Base-by-base conservation (phyloP, 2,888 invertebrate species). In the Cybosia mesomella region DNA sequence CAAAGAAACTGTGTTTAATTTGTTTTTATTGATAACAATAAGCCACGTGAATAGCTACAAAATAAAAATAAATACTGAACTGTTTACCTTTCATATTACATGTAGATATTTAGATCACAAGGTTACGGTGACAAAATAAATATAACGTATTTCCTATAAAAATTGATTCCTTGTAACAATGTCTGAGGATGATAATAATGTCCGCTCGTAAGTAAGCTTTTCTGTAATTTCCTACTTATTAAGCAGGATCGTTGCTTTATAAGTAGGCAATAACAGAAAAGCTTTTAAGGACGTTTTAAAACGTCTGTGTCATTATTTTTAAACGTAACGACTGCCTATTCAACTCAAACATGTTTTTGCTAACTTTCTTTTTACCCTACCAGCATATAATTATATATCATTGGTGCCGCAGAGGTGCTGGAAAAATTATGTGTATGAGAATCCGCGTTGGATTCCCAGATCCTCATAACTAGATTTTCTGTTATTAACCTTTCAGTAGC, bases 191-290 rank as follows among this genome's bases (percentile, higher is more conserved):
- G 34, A 28, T 10, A 58, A 61, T 54, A 61, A 54, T 58, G 49
- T 43, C 49, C 32, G 34, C 59, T 58, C 21, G 28, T 36, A 54
- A 67, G 57, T 43, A 55, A 58, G 15, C 34, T 67, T n/a, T n/a
- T n/a, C n/a, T n/a, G n/a, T n/a, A n/a, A n/a, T n/a, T n/a, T n/a
- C n/a, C n/a, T n/a, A n/a, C n/a, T n/a, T n/a, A n/a, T 32, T 7
- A 43, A 43, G 18, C 18, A 65, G 21, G 58, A 53, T 34, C 54
- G 43, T 21, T 60, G 4, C 39, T 24, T 21, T 61, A 49, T 59
- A 67, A 62, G 58, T 36, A 57, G 62, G 28, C 59, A 54, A 66
- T 61, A 66, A 72, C 63, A 53, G 10, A 28, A 74, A 73, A 69
- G 62, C 69, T 76, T 67, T 68, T 63, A 66, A 55, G 55, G 15